phyloP scores from a whole-genome alignment of 2,888 invertebrate genomes.

The Meiosimyza decipiens region DNA sequence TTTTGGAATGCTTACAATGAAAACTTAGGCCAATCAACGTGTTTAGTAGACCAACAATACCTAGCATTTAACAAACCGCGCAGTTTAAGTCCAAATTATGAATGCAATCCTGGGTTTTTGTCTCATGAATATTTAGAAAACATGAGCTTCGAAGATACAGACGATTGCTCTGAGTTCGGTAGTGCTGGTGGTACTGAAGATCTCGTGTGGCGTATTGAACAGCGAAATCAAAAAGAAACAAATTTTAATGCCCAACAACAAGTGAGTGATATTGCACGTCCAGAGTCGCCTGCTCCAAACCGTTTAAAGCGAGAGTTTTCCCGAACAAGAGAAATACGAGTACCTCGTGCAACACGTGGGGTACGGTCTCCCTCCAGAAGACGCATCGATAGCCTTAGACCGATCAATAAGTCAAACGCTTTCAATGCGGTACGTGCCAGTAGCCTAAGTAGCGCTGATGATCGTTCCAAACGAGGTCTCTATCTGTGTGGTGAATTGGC shows the following conservation, averaged over 20 bases:
- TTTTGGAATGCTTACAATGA: constrained; percentile 71
- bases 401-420: constrained; percentile 50
- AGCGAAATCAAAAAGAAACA: constrained; percentile 75
- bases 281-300: constrained; percentile 18
- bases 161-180: constrained; percentile 55
- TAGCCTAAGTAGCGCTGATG: constrained; percentile 75
- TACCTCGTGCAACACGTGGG: constrained; percentile 66
- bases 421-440: constrained; percentile 72
- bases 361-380: constrained; percentile 76
- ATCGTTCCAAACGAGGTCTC: constrained; percentile 56
- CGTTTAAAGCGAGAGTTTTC: constrained; percentile 50
- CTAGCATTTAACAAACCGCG: constrained; percentile 68
- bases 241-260: constrained; percentile 5
- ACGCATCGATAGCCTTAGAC: constrained; percentile 70
- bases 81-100: constrained; percentile 59
- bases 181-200: constrained; percentile 64
- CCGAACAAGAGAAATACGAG: constrained; percentile 61
- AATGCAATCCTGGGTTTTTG: neutral
- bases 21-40: constrained; percentile 68
- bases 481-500: constrained; percentile 61
- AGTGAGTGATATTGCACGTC: constrained; percentile 43
- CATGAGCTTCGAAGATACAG: constrained; percentile 26
- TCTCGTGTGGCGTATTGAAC: constrained; percentile 64
- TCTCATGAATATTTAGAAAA: constrained; percentile 1
- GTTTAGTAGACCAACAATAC: constrained; percentile 80